Evolutionary conservation across 2,888 invertebrate genomes (phyloP).

Genomic region (Hydrotaea cyrtoneurina): DNA sequence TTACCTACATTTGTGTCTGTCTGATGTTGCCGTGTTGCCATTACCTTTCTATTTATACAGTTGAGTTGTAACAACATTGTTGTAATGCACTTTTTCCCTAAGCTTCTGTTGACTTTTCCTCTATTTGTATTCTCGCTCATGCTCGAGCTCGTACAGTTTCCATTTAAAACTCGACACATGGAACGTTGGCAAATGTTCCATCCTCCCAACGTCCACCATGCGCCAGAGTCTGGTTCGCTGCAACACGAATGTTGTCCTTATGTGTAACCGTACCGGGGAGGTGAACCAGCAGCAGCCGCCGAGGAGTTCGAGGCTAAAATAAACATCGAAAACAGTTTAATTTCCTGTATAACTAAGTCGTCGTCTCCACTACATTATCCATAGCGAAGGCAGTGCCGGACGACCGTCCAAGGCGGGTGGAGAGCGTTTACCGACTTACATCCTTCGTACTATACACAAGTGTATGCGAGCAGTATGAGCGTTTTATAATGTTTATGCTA

Average conservation of each 20-base stretch:
- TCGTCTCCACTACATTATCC: slow-evolving; percentile 6
- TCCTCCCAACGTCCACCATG: not conserved
- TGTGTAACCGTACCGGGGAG: not conserved
- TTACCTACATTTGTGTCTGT: not conserved
- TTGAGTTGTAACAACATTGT: slow-evolving; percentile 38
- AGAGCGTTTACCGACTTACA: not conserved
- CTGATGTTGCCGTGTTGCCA: slow-evolving; percentile 13
- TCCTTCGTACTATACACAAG: not conserved
- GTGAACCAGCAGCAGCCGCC: not conserved
- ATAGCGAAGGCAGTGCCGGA: not conserved
- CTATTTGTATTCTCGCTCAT: not conserved
- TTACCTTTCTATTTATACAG: slow-evolving; percentile 36
- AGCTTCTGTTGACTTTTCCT: slow-evolving; percentile 23
- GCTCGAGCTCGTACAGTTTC: not conserved
- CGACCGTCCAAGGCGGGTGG: no score
- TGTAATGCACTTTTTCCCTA: slow-evolving; percentile 17
- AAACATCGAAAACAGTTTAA: slow-evolving; percentile 37
- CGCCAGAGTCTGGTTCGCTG: not conserved
- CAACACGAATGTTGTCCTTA: not conserved
- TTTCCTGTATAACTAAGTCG: slow-evolving; percentile 35
- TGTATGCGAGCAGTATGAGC: not conserved
- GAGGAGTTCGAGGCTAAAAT: slow-evolving; percentile 5
- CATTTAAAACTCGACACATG: not conserved
- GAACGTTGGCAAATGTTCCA: no score
- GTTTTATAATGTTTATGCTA: slow-evolving; percentile 24